These are phyloP conservation scores for Bruchidius siliquastri DNA, from an alignment of 2,888 invertebrate genomes.

Conservation along the genomic window DNA sequence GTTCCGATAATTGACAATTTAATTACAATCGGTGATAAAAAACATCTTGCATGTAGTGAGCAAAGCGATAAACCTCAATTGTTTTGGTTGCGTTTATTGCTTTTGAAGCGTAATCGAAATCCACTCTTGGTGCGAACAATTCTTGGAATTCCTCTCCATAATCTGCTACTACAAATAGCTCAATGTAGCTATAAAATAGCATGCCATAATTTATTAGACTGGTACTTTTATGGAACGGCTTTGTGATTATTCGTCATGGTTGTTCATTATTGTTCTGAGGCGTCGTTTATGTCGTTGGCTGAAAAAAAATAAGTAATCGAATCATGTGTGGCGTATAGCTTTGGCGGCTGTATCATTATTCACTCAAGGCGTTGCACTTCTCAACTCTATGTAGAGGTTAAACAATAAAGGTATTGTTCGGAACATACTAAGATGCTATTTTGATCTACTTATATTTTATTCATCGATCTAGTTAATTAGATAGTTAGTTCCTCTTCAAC, in stretches of 20 bases:
- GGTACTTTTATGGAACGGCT: not conserved
- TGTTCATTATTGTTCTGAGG: not conserved
- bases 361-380: no score
- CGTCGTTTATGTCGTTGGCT: not conserved
- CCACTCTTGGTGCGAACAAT: not conserved
- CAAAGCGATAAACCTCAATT: not conserved
- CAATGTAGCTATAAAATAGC: not conserved
- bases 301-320: not conserved
- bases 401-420: no score
- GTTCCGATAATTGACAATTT: not conserved
- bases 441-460: no score
- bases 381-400: no score
- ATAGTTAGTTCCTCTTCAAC: no score
- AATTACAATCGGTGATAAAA: not conserved
- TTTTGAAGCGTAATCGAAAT: not conserved
- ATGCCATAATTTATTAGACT: not conserved
- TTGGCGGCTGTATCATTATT: not conserved
- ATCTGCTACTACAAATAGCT: not conserved
- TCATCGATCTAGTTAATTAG: no score
- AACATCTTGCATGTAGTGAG: not conserved
- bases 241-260: not conserved
- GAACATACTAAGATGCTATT: no score
- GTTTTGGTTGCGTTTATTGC: not conserved
- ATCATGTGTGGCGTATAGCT: conserved; percentile 5
- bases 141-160: not conserved